phyloP scores from a whole-genome alignment of 1,140 invertebrate genomes.

The Drosophila kepulauana region DNA sequence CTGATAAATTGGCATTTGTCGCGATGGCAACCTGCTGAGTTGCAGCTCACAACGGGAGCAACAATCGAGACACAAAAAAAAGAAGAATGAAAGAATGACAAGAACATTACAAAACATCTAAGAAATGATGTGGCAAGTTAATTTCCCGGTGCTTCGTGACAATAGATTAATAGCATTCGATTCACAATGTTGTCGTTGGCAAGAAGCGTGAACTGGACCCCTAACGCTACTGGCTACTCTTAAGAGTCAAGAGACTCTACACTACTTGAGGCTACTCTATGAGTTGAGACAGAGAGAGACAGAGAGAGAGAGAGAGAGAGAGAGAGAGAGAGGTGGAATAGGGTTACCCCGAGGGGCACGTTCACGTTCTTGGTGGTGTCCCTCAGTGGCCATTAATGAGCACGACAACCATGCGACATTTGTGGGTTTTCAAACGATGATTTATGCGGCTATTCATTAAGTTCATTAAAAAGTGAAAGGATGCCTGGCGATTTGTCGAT shows the following conservation, averaged over 20 bases:
- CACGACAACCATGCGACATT: constrained; percentile 74
- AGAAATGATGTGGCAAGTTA: constrained; percentile 77
- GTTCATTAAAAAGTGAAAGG: constrained; percentile 81
- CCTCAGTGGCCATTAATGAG: constrained; percentile 66
- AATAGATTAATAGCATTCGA: constrained; percentile 66
- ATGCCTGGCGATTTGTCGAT: constrained; percentile 45
- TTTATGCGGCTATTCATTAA: constrained; percentile 75
- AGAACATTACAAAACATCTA: constrained; percentile 40
- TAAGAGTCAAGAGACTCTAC: too few species aligned
- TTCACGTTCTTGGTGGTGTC: constrained; percentile 1
- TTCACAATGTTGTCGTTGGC: constrained; percentile 47
- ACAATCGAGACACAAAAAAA: constrained; percentile 24
- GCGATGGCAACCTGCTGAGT: constrained; percentile 31
- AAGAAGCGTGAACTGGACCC: constrained; percentile 47
- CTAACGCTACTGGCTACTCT: constrained; percentile 29
- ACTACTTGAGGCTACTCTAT: too few species aligned
- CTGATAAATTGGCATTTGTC: constrained; percentile 8
- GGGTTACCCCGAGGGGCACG: background rate
- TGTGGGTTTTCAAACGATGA: constrained; percentile 63
- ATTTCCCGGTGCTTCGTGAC: constrained; percentile 63
- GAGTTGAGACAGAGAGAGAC: background rate
- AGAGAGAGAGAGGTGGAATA: background rate
- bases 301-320: background rate
- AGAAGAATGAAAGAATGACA: background rate
- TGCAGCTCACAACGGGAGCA: constrained; percentile 34